Base-by-base conservation (phyloP, 2,797 vertebrate species). In the Rhinichthys osculus region DNA sequence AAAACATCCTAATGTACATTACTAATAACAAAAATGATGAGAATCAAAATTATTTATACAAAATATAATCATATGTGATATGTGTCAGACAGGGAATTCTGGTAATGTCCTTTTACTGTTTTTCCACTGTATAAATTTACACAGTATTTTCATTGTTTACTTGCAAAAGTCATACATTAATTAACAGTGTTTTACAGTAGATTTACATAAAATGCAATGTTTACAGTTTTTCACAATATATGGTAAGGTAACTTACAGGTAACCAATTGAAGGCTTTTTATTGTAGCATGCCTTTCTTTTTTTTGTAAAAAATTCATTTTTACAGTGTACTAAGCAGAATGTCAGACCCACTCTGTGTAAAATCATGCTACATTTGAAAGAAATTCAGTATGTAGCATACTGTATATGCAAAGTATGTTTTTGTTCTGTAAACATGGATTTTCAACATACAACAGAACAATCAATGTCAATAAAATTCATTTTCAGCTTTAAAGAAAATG, bases 101-200 rank as follows among this genome's bases (percentile, higher is more conserved):
- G 17, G 5, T 17, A 76, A 35, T 35, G 19, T 23, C 17, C 4
- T 47, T 73, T 73, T 30, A 30, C 4, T 19, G 9, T 7, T 74
- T 73, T 50, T 73, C 57, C 7, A 47, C 16, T 47, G 7, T 23
- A 38, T 38, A 70, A 11, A 40, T 40, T 1, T 19, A 73, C 30
- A 73, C 16, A 50, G 17, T 52, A 33, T 52, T 74, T 59, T 19
- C 16, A 30, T 38, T 38, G 16, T 52, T 74, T 52, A 74, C 30
- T 52, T 52, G 27, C 72, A 52, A 73, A 50, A 50, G 47, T 50
- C 70, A 69, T 38, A 57, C 54, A 23, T 71, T 71, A 72, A 23
- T 71, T 71, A 72, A 71, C 7, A 30, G n/a, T 73, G n/a, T 50
- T 73, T 73, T 10, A 50, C 42, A 47, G 19, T 40, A n/a, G 9